phyloP scores from a whole-genome alignment of 2,113 vertebrate species.

The Nothoprocta perdicaria region DNA sequence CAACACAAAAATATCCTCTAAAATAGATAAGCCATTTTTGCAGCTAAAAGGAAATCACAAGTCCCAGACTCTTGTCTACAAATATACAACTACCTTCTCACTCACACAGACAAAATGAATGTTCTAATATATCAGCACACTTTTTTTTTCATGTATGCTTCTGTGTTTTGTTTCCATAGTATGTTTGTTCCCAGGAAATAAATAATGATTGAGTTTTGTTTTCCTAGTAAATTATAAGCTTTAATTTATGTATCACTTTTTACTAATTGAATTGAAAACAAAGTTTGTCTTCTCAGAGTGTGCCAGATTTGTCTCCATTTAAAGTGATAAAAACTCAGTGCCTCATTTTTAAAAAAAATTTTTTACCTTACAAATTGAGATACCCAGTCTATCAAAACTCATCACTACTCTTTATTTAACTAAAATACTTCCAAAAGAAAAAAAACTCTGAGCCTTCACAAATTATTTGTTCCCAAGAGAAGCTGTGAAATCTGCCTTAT shows the following conservation, averaged over 20 bases:
- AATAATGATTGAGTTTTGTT: background rate
- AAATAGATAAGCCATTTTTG: background rate
- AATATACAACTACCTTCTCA: background rate
- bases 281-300: background rate
- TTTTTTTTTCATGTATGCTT: background rate
- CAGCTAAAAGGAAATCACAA: background rate
- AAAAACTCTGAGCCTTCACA: background rate
- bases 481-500: background rate
- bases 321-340: background rate
- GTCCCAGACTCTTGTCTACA: background rate
- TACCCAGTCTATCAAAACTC: background rate
- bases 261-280: background rate
- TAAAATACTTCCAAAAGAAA: background rate
- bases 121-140: background rate
- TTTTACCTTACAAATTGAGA: background rate
- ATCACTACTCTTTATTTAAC: accelerated
- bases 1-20: background rate
- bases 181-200: background rate
- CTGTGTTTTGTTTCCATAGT: background rate
- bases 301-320: background rate
- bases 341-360: background rate
- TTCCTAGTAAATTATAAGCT: background rate
- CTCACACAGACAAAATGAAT: background rate
- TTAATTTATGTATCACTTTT: background rate
- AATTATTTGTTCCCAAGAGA: background rate